Conservation (phyloP, 2,888 invertebrate genomes). For the Temnothorax ravouxi region DNA sequence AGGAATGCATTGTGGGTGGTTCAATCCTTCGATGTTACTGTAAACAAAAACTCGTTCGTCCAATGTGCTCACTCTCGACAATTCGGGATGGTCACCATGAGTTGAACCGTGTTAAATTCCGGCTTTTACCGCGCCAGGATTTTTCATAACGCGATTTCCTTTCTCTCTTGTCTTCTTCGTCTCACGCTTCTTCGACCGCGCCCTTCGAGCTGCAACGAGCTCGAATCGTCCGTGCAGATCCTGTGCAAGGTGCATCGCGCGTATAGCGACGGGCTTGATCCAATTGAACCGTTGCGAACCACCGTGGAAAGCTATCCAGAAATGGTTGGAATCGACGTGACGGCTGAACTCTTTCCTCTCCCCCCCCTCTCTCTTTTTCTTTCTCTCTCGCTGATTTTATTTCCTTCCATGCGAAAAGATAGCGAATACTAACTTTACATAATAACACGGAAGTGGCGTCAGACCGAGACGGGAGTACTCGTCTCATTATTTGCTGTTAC, state of each 20-base stretch:
- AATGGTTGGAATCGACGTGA: slow-evolving; percentile 56
- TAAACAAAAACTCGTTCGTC: slow-evolving; percentile 47
- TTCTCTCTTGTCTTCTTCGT: slow-evolving; percentile 13
- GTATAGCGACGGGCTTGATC: slow-evolving; percentile 55
- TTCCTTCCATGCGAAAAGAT: slow-evolving; percentile 48
- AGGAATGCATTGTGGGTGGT: slow-evolving; percentile 42
- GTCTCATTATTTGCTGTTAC: slow-evolving; percentile 41
- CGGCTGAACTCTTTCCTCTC: slow-evolving; percentile 7
- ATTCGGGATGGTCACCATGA: slow-evolving; percentile 48
- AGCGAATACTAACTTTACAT: slow-evolving; percentile 52
- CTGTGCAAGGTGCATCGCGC: slow-evolving; percentile 55
- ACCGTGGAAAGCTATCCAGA: slow-evolving; percentile 56
- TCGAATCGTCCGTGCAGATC: slow-evolving; percentile 48
- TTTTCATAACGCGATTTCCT: slow-evolving; percentile 51
- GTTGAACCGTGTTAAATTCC: slow-evolving; percentile 51
- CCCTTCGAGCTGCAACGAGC: slow-evolving; percentile 44
- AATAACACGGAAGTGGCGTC: slow-evolving; percentile 55
- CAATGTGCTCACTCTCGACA: slow-evolving; percentile 25
- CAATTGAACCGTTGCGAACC: slow-evolving; percentile 55
- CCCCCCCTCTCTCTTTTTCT: not conserved
- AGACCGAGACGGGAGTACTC: slow-evolving; percentile 46
- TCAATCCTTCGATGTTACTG: slow-evolving; percentile 4
- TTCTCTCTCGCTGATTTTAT: slow-evolving; percentile 30
- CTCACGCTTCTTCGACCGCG: slow-evolving; percentile 47
- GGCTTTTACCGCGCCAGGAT: slow-evolving; percentile 49